Conservation (phyloP, 35 echinoderm and acorn worm species). For the Chiridota heheva region DNA sequence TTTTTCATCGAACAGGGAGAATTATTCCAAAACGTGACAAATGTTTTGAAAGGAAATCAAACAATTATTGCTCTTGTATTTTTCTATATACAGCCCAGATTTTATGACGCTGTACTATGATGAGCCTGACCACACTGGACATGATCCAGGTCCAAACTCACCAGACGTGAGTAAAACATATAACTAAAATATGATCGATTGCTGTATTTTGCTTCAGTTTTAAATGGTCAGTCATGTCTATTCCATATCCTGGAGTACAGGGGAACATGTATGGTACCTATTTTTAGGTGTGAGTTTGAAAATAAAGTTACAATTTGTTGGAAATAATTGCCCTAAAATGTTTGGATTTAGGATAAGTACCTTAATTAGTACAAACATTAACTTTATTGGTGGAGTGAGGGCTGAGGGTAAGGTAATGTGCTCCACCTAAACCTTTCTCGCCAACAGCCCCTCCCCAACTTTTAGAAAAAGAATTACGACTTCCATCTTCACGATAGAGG, state of each 20-base stretch:
- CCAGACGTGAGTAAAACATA: slow-evolving; percentile 46
- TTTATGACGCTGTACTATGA: slow-evolving; percentile 91
- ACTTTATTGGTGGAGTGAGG: too few species aligned
- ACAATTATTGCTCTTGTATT: too few species aligned
- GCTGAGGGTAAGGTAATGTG: too few species aligned
- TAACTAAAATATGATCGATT: not conserved
- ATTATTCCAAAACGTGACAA: not conserved
- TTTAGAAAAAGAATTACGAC: too few species aligned
- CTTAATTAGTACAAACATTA: too few species aligned
- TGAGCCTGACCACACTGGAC: slow-evolving; percentile 89
- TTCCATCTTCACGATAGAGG: too few species aligned
- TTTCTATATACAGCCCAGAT: slow-evolving; percentile 56
- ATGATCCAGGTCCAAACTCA: slow-evolving; percentile 69
- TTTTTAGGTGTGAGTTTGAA: not conserved
- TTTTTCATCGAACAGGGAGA: not conserved
- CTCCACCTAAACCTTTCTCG: too few species aligned
- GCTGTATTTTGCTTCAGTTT: not conserved
- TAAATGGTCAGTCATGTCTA: not conserved
- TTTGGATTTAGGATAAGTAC: too few species aligned
- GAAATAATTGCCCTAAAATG: too few species aligned
- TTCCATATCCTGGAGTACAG: not conserved
- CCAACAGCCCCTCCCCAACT: too few species aligned
- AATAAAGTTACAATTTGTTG: too few species aligned
- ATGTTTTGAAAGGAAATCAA: too few species aligned
- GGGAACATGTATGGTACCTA: not conserved